These are phyloP conservation scores for Myiagra hebetior DNA, from an alignment of 2,113 vertebrate genomes.

Conservation along the genomic window DNA sequence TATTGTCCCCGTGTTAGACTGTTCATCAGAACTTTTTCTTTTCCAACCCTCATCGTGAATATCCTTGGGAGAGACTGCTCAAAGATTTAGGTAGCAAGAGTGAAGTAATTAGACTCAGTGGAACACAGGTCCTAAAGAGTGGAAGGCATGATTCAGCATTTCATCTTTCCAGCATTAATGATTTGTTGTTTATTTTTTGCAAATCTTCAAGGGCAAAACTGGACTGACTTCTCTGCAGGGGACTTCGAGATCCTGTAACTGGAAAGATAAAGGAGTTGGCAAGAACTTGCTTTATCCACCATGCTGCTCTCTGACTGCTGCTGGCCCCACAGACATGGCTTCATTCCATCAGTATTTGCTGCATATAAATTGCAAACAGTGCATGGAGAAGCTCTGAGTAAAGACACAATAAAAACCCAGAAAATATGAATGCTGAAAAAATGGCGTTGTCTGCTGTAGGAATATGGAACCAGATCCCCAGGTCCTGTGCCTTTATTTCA, in stretches of 20 bases:
- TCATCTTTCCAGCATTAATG: background rate
- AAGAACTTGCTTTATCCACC: background rate
- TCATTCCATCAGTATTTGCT: background rate
- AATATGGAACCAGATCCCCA: background rate
- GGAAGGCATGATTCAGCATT: constrained; percentile 42
- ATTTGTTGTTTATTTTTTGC: background rate
- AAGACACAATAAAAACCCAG: background rate
- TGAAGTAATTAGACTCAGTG: constrained; percentile 15
- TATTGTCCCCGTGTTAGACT: background rate
- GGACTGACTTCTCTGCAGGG: background rate
- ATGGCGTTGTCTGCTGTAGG: background rate
- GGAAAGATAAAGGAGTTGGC: constrained; percentile 23
- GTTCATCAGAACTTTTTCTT: background rate
- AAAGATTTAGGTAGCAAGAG: background rate
- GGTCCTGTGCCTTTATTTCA: constrained; percentile 43
- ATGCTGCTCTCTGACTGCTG: constrained; percentile 11
- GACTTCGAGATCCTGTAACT: background rate
- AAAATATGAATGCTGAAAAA: background rate
- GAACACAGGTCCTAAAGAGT: constrained; percentile 1
- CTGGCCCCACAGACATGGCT: background rate
- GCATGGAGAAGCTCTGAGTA: background rate
- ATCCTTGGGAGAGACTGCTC: background rate
- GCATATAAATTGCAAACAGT: background rate
- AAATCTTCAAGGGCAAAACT: constrained; percentile 6
- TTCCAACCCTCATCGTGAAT: accelerated